Evolutionary conservation across 2,113 vertebrate species (phyloP).

Genomic region (Chaetodon auriga): DNA sequence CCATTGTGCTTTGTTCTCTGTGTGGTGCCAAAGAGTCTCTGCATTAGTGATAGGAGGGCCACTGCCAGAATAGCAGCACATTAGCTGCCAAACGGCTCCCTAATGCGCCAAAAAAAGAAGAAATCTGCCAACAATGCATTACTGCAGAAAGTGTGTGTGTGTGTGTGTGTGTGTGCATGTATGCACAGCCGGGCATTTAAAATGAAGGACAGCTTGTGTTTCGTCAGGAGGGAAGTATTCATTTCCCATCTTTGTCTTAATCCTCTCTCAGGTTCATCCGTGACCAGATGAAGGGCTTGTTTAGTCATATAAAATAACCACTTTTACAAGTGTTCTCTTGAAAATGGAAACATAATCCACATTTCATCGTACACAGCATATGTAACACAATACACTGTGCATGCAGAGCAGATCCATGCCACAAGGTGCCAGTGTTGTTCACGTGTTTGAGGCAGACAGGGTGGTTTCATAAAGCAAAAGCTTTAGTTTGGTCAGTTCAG

Average conservation of each 20-base stretch:
- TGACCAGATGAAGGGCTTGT: background rate
- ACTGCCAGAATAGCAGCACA: slow-evolving; percentile 15
- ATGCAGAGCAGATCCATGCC: slow-evolving; percentile 19
- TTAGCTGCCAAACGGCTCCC: slow-evolving; percentile 33
- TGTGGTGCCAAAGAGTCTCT: slow-evolving; percentile 16
- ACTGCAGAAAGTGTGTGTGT: slow-evolving; percentile 12
- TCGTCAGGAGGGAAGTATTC: background rate
- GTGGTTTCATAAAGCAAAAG: background rate
- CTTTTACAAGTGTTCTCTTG: background rate
- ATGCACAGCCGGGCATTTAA: background rate
- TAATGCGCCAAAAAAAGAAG: slow-evolving; percentile 32
- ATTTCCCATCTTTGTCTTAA: background rate
- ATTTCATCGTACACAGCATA: background rate
- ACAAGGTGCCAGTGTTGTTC: slow-evolving; percentile 41
- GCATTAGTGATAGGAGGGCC: slow-evolving; percentile 26
- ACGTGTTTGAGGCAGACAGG: background rate
- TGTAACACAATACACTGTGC: background rate
- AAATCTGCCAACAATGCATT: slow-evolving; percentile 3
- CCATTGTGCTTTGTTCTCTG: slow-evolving; percentile 20
- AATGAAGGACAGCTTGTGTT: slow-evolving; percentile 8
- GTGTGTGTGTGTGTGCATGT: background rate
- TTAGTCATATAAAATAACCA: background rate
- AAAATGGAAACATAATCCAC: background rate
- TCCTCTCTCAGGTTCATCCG: background rate
- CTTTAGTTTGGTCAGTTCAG: background rate